Evolutionary conservation across 2,797 vertebrate genomes (phyloP).

Genomic region (Tiaroga cobitis): DNA sequence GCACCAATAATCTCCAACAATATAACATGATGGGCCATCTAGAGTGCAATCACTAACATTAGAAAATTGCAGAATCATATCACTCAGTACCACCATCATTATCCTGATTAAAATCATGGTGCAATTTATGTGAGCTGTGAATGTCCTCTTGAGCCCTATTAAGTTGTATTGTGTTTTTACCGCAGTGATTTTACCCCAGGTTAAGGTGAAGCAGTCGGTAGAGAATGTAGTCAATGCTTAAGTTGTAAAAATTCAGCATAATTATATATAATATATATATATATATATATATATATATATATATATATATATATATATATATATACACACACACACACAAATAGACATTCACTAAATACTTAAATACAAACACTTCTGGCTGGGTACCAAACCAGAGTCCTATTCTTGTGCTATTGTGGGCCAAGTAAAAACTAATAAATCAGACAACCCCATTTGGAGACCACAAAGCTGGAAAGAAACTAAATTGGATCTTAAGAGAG

Average conservation of each 20-base stretch:
- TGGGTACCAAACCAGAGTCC: not conserved
- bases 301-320: conserved; percentile 2
- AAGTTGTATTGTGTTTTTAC: conserved; percentile 29
- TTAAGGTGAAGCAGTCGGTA: conserved; percentile 11
- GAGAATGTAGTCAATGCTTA: not conserved
- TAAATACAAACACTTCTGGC: conserved; percentile 14
- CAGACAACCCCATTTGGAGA: conserved; percentile 29
- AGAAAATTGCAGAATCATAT: conserved; percentile 49
- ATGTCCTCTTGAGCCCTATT: conserved; percentile 30
- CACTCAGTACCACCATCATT: conserved; percentile 54
- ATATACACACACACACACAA: not conserved
- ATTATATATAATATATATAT: conserved; percentile 7
- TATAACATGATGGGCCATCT: conserved; percentile 15
- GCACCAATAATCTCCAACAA: conserved; percentile 39
- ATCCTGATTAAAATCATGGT: conserved; percentile 57
- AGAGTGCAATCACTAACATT: conserved; percentile 37
- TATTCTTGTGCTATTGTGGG: not conserved
- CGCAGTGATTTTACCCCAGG: not conserved
- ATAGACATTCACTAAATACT: not conserved
- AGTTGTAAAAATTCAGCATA: conserved; percentile 16
- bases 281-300: not conserved
- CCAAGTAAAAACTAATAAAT: conserved; percentile 32
- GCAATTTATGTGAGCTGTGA: conserved; percentile 23
- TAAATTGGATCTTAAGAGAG: conserved; percentile 45
- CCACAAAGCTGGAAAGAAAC: conserved; percentile 30